These are phyloP conservation scores for Rhinella marina DNA, from an alignment of 2,797 vertebrate genomes.

Conservation along the genomic window DNA sequence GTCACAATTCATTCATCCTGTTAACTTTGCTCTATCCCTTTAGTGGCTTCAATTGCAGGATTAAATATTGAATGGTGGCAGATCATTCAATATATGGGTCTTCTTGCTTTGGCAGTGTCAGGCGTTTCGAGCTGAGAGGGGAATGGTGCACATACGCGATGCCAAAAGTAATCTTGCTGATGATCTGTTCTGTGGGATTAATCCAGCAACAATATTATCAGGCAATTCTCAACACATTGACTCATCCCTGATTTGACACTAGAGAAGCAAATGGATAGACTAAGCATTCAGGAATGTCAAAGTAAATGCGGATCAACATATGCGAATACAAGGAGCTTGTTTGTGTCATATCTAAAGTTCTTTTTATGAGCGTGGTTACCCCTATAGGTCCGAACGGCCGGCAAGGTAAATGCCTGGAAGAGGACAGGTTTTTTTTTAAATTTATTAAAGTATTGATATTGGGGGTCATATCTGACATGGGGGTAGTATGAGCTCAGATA, in stretches of 20 bases:
- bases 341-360: not conserved
- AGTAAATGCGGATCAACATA: conserved; percentile 13
- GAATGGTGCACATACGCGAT: conserved; percentile 69
- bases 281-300: conserved; percentile 66
- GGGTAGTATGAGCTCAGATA: too few species aligned
- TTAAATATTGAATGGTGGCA: conserved; percentile 88
- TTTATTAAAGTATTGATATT: too few species aligned
- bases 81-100: conserved; percentile 78
- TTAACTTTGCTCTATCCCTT: conserved; percentile 87
- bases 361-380: not conserved
- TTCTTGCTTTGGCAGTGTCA: conserved; percentile 74
- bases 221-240: conserved; percentile 76
- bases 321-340: not conserved
- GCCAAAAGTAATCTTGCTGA: conserved; percentile 77
- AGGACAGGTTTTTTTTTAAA: too few species aligned
- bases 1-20: conserved; percentile 94
- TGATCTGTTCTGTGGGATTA: conserved; percentile 78
- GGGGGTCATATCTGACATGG: too few species aligned
- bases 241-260: conserved; percentile 78
- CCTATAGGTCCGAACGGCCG: too few species aligned
- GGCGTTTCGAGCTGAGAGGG: conserved; percentile 74
- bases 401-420: too few species aligned
- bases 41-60: conserved; percentile 87
- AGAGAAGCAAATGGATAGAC: conserved; percentile 72
- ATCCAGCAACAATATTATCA: conserved; percentile 79